Evolutionary conservation across 53 echinoderm and acorn worm species (phyloP), one percentile per base, ranked within the genome.

Genomic region (Mesocentrotus franciscanus): DNA sequence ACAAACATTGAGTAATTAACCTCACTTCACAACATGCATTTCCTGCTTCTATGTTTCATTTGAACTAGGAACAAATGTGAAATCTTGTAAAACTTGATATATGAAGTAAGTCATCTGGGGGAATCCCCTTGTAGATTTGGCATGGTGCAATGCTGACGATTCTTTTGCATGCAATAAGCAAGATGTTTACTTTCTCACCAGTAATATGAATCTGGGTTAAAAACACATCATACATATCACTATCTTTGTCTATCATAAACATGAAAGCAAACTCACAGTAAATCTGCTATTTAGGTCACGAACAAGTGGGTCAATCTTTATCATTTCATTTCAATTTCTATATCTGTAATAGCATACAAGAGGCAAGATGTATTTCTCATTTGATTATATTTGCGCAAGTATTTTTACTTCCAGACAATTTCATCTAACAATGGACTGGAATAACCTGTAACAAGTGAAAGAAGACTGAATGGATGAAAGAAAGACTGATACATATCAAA

Each of bases 381-480:
- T 9, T 17, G 22, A 84, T 39, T 42, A 55, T 11, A 84, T 29
- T 18, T 42, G 33, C 10, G 42, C 8, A 81, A 1, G 33, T 8
- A 17, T 36, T 39, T 81, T 9, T 20, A 6, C 18, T 79, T 6
- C 36, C 6, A 79, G 16, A 39, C 16, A 18, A 16, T 39, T 16
- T 36, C 42, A 57, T 58, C 32, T 27, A 57, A 27, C 14, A 57
- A 57, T n/a, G 58, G 4, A 58, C 4, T 87, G 87, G 58, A 87
- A 87, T 58, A 87, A 58, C 42, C 49, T 84, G 49, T 20, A 84
- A 22, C 22, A n/a, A 29, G 11, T 24, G 11, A 30, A 30, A 75
- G 75, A 75, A 75, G 75, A 75, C 75, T 75, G 29, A 75, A 75
- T 75, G 27, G n/a, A 87, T 87, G 34, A 87, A 87, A 58, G 87